phyloP scores from a whole-genome alignment of 2,797 vertebrate genomes.

The Sylvia borin region DNA sequence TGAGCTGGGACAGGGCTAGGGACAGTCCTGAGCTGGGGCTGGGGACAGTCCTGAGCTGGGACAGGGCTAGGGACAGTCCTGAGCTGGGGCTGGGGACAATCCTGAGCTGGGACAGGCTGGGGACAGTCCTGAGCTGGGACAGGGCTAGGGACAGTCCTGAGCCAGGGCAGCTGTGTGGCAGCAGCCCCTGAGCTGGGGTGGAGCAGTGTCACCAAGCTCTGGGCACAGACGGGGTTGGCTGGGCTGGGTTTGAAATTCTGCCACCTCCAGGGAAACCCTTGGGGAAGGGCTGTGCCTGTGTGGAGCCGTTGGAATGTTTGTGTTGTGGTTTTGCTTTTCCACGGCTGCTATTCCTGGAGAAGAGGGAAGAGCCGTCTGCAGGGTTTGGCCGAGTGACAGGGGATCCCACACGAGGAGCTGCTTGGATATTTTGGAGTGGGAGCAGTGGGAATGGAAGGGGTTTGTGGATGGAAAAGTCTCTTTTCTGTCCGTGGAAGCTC shows the following conservation, averaged over 20 bases:
- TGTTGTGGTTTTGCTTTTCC: neutral
- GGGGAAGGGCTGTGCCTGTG: neutral
- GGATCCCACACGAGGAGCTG: neutral
- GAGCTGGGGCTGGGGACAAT: neutral
- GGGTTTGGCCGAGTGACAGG: neutral
- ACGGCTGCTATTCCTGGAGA: neutral
- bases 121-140: neutral
- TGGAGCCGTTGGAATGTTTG: accelerated
- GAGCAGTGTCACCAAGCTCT: neutral
- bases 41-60: neutral
- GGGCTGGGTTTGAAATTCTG: neutral
- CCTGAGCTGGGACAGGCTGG: too few species aligned
- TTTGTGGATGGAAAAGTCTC: neutral
- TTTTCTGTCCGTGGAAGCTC: neutral
- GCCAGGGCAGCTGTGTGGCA: neutral
- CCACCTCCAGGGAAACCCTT: neutral
- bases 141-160: neutral
- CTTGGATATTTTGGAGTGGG: neutral
- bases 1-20: too few species aligned
- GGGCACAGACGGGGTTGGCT: neutral
- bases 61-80: neutral
- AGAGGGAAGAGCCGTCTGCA: neutral
- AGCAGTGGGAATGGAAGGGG: neutral
- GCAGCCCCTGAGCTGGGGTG: neutral
- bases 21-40: neutral